These are phyloP conservation scores for Halesus radiatus DNA, from an alignment of 1,140 invertebrate genomes.

Conservation along the genomic window DNA sequence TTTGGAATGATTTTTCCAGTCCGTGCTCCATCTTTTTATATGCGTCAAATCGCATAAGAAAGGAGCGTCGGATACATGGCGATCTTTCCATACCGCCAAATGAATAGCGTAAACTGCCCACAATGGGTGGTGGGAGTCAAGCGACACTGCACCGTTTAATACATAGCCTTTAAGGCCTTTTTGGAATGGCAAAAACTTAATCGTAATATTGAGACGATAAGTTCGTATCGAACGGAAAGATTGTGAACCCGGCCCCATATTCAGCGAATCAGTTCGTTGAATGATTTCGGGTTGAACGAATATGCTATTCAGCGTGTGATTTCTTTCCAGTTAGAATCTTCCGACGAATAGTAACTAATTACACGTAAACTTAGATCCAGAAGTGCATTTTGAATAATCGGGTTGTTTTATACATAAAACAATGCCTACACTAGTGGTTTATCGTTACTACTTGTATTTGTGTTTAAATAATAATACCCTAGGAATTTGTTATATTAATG, in stretches of 20 bases:
- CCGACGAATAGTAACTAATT: too few relatives aligned
- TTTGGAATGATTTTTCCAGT: constrained; percentile 55
- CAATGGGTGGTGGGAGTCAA: background rate
- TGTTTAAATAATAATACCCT: too few relatives aligned
- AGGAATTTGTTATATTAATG: too few relatives aligned
- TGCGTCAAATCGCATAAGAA: constrained; percentile 57
- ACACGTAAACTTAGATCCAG: too few relatives aligned
- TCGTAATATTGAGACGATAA: constrained; percentile 27
- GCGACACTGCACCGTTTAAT: background rate
- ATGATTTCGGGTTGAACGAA: constrained; percentile 4
- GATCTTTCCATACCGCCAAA: constrained; percentile 48
- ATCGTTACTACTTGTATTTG: too few relatives aligned
- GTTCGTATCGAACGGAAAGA: too few relatives aligned
- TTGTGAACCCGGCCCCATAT: background rate
- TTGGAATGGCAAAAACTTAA: background rate
- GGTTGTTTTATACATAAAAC: too few relatives aligned
- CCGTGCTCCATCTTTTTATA: constrained; percentile 56
- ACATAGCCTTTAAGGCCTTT: background rate
- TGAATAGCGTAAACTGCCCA: constrained; percentile 39
- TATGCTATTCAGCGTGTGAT: background rate
- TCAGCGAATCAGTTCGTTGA: background rate
- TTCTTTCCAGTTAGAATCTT: background rate
- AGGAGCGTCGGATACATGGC: constrained; percentile 46
- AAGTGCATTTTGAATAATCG: too few relatives aligned
- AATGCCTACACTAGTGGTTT: too few relatives aligned